Percentiles rank a stretch among this genome's conserved stretches.
phyloP scores from a whole-genome alignment of 2,888 invertebrate genomes.

The Geotrupes spiniger region DNA sequence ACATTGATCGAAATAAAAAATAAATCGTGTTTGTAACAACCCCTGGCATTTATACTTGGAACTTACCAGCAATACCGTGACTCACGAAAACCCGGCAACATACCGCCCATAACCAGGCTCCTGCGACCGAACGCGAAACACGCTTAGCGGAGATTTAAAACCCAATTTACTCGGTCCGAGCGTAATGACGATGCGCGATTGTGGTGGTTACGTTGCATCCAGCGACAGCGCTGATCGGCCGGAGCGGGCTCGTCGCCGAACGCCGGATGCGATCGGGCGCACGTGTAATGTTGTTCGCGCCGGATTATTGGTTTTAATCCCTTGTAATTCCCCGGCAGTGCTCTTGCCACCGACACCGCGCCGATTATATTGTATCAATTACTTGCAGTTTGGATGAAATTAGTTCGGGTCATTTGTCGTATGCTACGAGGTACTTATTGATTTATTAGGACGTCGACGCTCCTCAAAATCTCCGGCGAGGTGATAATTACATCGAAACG shows the following conservation, averaged over 20 bases:
- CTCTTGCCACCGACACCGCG: conserved; percentile 32
- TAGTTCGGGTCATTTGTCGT: conserved; percentile 27
- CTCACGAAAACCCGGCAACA: conserved; percentile 3
- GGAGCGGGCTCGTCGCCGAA: neutral
- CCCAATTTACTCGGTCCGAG: conserved; percentile 23
- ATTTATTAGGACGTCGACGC: neutral
- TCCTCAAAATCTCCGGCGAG: too few relatives aligned
- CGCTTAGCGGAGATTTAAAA: conserved; percentile 23
- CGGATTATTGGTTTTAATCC: conserved; percentile 35
- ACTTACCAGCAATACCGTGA: too few relatives aligned
- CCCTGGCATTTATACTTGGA: too few relatives aligned
- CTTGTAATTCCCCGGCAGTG: conserved; percentile 30
- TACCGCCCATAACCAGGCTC: conserved; percentile 17
- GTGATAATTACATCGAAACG: too few relatives aligned
- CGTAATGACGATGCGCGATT: neutral
- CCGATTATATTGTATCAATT: conserved; percentile 35
- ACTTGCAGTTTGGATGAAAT: conserved; percentile 31
- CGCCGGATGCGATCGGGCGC: conserved; percentile 24
- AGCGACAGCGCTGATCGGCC: too few relatives aligned
- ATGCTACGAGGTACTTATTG: conserved; percentile 1
- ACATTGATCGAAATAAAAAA: too few relatives aligned
- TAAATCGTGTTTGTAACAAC: too few relatives aligned
- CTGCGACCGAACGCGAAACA: conserved; percentile 20
- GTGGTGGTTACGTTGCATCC: too few relatives aligned
- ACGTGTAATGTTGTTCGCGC: conserved; percentile 32